phyloP scores from a whole-genome alignment of 2,797 vertebrate species.

The Corythornis leucogaster region DNA sequence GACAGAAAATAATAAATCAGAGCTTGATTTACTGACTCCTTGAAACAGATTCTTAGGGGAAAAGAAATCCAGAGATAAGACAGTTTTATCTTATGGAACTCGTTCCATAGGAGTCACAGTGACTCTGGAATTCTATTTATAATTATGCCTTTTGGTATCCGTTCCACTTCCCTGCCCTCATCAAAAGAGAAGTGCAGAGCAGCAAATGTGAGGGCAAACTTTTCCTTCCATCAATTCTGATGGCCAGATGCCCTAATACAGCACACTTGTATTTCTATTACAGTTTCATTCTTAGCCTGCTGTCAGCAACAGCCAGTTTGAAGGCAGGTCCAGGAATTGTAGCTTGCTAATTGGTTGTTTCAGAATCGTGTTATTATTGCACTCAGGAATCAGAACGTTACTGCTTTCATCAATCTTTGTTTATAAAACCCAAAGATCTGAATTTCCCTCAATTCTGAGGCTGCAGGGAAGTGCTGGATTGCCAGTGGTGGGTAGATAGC shows the following conservation, averaged over 20 bases:
- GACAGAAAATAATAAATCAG: neutral
- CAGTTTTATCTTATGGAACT: conserved; percentile 5
- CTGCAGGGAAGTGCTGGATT: conserved; percentile 1
- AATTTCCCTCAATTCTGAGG: conserved; percentile 32
- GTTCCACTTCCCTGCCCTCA: neutral
- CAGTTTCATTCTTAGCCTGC: neutral
- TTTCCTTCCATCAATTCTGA: neutral
- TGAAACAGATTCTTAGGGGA: neutral
- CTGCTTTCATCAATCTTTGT: conserved; percentile 23
- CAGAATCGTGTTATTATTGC: conserved; percentile 3
- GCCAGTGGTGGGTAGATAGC: conserved; percentile 57
- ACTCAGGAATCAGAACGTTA: neutral
- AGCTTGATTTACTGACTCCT: conserved; percentile 21
- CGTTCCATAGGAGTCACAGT: neutral
- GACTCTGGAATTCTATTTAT: neutral
- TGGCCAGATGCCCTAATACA: neutral
- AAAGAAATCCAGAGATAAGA: conserved; percentile 25
- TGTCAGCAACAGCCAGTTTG: neutral
- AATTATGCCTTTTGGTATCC: neutral
- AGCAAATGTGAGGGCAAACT: neutral
- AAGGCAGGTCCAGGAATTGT: conserved; percentile 15
- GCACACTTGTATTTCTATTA: neutral
- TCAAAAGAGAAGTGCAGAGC: conserved; percentile 4
- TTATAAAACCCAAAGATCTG: neutral
- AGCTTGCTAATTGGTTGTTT: conserved; percentile 49